Evolutionary conservation across 2,113 vertebrate species (phyloP).

Genomic region (Gopherus evgoodei): DNA sequence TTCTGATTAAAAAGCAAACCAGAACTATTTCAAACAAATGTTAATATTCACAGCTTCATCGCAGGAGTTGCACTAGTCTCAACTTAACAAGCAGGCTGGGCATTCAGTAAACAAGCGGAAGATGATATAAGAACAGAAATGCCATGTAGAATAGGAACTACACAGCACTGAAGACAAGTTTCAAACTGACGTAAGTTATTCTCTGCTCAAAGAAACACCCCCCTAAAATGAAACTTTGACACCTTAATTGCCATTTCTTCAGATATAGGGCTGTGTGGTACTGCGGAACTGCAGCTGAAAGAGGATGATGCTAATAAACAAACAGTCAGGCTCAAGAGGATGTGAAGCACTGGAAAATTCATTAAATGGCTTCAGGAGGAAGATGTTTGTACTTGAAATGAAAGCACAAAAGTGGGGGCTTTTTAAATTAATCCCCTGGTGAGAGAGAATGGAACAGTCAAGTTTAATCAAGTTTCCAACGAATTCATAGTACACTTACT

Average conservation of each 20-base stretch:
- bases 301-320: neutral
- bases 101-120: slow-evolving; percentile 23
- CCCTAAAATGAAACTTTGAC: neutral
- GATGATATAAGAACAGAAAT: slow-evolving; percentile 1
- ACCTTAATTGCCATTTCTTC: neutral
- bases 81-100: slow-evolving; percentile 25
- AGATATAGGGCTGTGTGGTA: neutral
- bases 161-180: fast-evolving
- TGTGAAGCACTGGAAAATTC: neutral
- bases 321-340: neutral
- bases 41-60: slow-evolving; percentile 12
- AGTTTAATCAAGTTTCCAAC: slow-evolving; percentile 27
- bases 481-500: neutral
- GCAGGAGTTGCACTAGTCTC: neutral
- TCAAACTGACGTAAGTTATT: neutral
- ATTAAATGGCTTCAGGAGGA: neutral
- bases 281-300: neutral
- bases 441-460: neutral
- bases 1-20: neutral
- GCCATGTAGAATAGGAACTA: neutral
- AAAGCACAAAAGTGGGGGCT: neutral
- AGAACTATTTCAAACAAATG: neutral
- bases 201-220: neutral
- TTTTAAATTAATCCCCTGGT: neutral
- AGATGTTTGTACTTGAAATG: neutral